Evolutionary conservation across 92 coral and sea anemone genomes (phyloP).

Genomic region (Porites divaricata): DNA sequence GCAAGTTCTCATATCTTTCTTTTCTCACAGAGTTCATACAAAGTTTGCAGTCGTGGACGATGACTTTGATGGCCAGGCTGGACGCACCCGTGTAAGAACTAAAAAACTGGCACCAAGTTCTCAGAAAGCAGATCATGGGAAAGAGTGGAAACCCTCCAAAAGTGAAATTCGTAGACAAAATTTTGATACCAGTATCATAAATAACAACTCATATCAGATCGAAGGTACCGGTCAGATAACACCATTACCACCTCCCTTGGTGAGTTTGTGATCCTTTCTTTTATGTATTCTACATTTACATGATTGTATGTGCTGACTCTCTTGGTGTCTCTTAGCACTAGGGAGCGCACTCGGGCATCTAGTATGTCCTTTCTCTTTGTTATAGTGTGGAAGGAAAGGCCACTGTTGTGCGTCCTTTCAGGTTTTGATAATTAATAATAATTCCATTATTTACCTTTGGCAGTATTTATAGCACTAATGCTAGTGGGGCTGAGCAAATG

Average conservation of each 20-base stretch:
- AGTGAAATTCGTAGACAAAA: conserved; percentile 3
- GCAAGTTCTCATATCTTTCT: neutral
- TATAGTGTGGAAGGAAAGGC: too few species aligned
- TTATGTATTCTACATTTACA: too few species aligned
- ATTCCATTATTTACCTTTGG: too few species aligned
- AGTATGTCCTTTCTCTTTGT: too few species aligned
- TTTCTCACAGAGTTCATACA: conserved; percentile 76
- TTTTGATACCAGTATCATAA: conserved; percentile 3
- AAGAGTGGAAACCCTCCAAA: conserved; percentile 33
- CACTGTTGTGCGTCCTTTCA: too few species aligned
- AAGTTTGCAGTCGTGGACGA: conserved; percentile 83
- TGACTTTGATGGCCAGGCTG: conserved; percentile 47
- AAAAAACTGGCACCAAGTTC: conserved; percentile 21
- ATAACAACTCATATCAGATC: conserved; percentile 19
- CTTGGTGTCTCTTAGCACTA: too few species aligned
- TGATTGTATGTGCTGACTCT: too few species aligned
- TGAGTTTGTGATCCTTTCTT: conserved; percentile 25
- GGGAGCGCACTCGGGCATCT: too few species aligned
- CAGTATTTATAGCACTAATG: too few species aligned
- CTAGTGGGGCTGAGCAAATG: too few species aligned
- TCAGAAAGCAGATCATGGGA: neutral
- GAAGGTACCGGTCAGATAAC: conserved; percentile 64
- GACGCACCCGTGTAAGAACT: conserved; percentile 44
- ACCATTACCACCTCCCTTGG: conserved; percentile 96
- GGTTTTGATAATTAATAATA: too few species aligned